phyloP scores from a whole-genome alignment of 2,113 vertebrate genomes.

The Hipposideros armiger region DNA sequence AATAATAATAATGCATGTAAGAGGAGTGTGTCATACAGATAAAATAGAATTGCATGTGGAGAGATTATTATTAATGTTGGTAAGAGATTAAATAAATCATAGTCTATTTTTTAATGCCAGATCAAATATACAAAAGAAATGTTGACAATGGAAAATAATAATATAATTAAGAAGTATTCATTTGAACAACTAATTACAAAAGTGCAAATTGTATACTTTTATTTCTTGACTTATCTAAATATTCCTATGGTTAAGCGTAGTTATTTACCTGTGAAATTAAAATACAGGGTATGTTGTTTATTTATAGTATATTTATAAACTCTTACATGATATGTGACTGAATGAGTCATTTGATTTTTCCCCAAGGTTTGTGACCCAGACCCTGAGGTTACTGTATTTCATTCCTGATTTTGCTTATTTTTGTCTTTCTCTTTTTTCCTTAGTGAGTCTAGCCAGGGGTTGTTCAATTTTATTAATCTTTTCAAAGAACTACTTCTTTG shows the following conservation, averaged over 20 bases:
- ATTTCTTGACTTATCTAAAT: neutral
- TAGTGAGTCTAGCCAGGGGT: too few species aligned
- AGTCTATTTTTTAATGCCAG: neutral
- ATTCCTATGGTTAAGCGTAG: neutral
- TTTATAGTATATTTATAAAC: neutral
- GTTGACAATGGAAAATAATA: neutral
- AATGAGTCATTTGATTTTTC: neutral
- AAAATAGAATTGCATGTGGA: neutral
- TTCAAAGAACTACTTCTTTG: too few species aligned
- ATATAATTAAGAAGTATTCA: neutral
- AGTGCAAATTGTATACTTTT: neutral
- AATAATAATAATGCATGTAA: neutral
- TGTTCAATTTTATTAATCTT: too few species aligned
- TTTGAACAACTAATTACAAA: neutral
- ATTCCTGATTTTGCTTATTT: too few species aligned
- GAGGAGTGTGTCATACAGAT: neutral
- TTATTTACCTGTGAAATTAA: neutral
- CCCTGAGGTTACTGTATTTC: neutral
- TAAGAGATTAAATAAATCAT: neutral
- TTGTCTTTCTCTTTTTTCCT: too few species aligned
- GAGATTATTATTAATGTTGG: neutral
- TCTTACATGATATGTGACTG: neutral
- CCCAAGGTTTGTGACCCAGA: neutral
- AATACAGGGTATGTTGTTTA: neutral
- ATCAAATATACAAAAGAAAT: conserved; percentile 9